These are phyloP conservation scores for Neolamprologus sp. DNA, from an alignment of 2,113 vertebrate genomes.

Conservation along the genomic window DNA sequence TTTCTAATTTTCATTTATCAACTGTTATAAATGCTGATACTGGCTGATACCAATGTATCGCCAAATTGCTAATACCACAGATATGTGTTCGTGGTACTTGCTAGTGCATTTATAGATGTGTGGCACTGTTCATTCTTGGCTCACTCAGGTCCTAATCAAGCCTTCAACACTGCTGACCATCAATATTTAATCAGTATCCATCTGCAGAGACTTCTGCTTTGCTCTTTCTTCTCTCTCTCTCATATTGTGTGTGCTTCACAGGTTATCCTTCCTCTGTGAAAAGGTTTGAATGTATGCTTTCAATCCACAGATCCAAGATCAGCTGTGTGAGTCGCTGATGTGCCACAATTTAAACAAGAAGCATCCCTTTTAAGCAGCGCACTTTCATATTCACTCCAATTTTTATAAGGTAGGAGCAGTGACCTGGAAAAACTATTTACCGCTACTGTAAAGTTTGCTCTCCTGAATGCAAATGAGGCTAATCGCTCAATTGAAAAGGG, in stretches of 20 bases:
- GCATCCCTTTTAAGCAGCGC: neutral
- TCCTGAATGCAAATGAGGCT: constrained; percentile 17
- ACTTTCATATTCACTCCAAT: neutral
- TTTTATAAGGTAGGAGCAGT: neutral
- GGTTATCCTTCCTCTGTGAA: neutral
- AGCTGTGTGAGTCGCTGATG: neutral
- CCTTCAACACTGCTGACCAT: constrained; percentile 44
- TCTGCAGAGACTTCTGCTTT: constrained; percentile 45
- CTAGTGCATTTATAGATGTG: neutral
- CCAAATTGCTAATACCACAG: neutral
- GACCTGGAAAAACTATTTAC: constrained; percentile 6
- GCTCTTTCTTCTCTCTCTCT: neutral
- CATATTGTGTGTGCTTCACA: neutral
- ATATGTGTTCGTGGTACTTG: neutral
- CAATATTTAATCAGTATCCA: constrained; percentile 63
- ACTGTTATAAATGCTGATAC: neutral
- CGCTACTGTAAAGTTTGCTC: neutral
- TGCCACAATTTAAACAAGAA: neutral
- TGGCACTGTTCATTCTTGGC: neutral
- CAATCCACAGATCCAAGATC: neutral
- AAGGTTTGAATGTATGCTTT: neutral
- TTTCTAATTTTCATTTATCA: neutral
- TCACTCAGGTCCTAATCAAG: constrained; percentile 41
- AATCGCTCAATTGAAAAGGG: constrained; percentile 16
- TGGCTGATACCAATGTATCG: neutral